Percentiles rank a stretch among this genome's conserved stretches.
phyloP scores from a whole-genome alignment of 2,113 vertebrate genomes.

The Carassius carassius region DNA sequence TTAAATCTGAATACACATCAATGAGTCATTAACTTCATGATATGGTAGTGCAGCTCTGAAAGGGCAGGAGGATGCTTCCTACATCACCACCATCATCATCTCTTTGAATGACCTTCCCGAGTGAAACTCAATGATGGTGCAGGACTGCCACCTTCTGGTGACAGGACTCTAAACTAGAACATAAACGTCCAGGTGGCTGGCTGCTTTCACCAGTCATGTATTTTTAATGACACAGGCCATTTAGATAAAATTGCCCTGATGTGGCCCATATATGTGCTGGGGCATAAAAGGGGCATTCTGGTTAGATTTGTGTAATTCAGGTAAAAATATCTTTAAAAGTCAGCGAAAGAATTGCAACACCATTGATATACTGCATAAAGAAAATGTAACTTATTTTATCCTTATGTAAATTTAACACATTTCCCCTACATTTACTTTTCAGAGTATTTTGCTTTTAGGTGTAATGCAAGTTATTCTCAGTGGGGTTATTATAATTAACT shows the following conservation, averaged over 20 bases:
- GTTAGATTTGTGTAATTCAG: conserved; percentile 6
- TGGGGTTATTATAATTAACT: too few relatives aligned
- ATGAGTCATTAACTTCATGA: conserved; percentile 58
- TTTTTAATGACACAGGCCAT: conserved; percentile 42
- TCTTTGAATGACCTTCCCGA: conserved; percentile 53
- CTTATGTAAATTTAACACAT: too few relatives aligned
- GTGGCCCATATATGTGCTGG: conserved; percentile 14
- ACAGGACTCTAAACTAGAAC: background rate
- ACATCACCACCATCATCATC: conserved; percentile 37
- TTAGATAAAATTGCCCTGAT: background rate
- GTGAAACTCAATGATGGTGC: background rate
- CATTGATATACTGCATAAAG: background rate
- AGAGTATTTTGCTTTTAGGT: too few relatives aligned
- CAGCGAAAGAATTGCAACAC: background rate
- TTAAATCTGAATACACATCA: conserved; percentile 55
- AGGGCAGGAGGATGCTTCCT: conserved; percentile 49
- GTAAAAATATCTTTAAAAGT: background rate
- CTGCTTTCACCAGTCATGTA: conserved; percentile 41
- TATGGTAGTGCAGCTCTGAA: conserved; percentile 42
- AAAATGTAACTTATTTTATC: too few relatives aligned
- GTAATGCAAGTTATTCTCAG: too few relatives aligned
- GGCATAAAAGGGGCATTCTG: conserved; percentile 13
- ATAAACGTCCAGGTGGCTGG: conserved; percentile 6
- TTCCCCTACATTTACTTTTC: too few relatives aligned
- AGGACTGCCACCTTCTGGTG: conserved; percentile 52